Base-by-base conservation (phyloP, 2,113 vertebrate genomes). In the Erythrolamprus reginae region DNA sequence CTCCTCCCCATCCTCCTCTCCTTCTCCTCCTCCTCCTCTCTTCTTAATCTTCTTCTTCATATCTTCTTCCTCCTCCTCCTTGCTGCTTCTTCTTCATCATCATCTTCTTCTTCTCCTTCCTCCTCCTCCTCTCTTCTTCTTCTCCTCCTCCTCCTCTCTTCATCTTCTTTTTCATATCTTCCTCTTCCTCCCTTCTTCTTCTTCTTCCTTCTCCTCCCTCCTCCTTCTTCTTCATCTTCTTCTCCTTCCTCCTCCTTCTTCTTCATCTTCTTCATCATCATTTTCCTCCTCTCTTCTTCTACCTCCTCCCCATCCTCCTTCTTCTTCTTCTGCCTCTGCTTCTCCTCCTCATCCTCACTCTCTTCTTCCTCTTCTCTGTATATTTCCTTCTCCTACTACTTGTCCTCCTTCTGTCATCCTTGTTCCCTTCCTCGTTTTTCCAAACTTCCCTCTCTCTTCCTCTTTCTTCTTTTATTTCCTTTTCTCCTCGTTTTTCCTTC, bases 211-310 rank as follows among this genome's bases (percentile, higher is more conserved):
- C 61, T 17, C 1, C 61, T 17, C 0, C 58, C 13, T 2, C n/a
- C n/a, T n/a, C n/a, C 58, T n/a, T 13, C 58, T 13, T 5, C 58
- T n/a, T 13, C 28, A 5, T 13, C 61, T 17, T 2, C 61, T 17
- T 0, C 58, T n/a, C 0, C 58, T n/a, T 2, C 5, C 6, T 6
- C 61, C 61, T 15, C 0, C 58, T 5, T 1, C 58, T n/a, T 1
- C 26, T n/a, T 2, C 58, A 15, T 1, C 10, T n/a, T 5, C 58
- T n/a, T 5, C 58, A 28, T 5, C 10, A 15, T 13, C 26, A n/a
- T 15, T 24, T 2, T 5, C 61, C 5, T 1, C 58, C 1, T 1
- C n/a, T 15, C n/a, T 6, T 4, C n/a, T n/a, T n/a, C n/a, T n/a
- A n/a, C n/a, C 61, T 61, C 7, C 58, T 13, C 2, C 10, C 13